Percentiles rank a stretch among this genome's conserved stretches.
phyloP scores from a whole-genome alignment of 2,888 invertebrate genomes.

The Melolontha melolontha region DNA sequence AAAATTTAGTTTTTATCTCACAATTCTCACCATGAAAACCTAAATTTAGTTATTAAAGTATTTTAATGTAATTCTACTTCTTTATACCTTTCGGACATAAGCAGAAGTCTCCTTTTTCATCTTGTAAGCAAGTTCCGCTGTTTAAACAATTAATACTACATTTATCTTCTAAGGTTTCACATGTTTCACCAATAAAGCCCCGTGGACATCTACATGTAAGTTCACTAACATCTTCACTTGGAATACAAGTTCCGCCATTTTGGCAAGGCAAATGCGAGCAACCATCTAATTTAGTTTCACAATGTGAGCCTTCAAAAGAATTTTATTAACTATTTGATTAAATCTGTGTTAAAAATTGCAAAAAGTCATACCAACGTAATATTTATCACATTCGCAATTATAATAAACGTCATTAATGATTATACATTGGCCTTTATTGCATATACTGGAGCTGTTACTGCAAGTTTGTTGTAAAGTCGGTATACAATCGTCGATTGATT shows the following conservation, averaged over 20 bases:
- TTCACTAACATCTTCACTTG: conserved; percentile 44
- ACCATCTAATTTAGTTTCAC: conserved; percentile 66
- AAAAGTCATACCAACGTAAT: conserved; percentile 65
- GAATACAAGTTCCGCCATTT: conserved; percentile 68
- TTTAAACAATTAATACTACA: conserved; percentile 67
- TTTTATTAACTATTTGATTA: background rate
- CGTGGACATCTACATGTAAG: conserved; percentile 67
- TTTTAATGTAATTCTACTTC: no score
- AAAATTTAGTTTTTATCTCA: conserved; percentile 65
- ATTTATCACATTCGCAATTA: conserved; percentile 67
- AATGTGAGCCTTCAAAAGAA: conserved; percentile 65
- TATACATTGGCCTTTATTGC: conserved; percentile 65
- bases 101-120: conserved; percentile 64
- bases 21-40: conserved; percentile 70
- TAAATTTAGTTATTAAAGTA: conserved; percentile 52
- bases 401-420: conserved; percentile 59
- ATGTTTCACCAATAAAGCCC: conserved; percentile 67
- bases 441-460: conserved; percentile 65
- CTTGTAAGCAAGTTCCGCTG: conserved; percentile 65
- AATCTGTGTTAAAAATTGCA: background rate
- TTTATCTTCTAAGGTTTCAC: conserved; percentile 63
- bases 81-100: conserved; percentile 60
- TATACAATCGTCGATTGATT: conserved; percentile 64
- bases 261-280: conserved; percentile 70
- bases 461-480: conserved; percentile 67